Conservation (phyloP, 2,113 vertebrate genomes). For the Thunnus thynnus region DNA sequence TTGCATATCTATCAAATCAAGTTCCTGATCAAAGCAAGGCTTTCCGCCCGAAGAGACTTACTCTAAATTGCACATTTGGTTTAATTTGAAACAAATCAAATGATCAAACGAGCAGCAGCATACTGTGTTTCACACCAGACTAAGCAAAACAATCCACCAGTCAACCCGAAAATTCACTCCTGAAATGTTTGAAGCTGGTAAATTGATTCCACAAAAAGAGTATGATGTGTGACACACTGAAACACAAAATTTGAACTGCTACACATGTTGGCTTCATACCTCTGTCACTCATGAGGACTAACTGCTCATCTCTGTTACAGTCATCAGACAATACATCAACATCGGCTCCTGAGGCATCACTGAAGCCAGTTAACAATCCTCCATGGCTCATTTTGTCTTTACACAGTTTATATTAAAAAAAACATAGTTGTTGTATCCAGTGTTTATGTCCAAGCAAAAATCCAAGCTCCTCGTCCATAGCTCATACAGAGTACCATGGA, state of each 20-base stretch:
- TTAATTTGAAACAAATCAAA: constrained; percentile 21
- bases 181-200: neutral
- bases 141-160: constrained; percentile 23
- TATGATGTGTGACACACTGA: neutral
- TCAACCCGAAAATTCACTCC: constrained; percentile 34
- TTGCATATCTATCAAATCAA: constrained; percentile 6
- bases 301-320: no score
- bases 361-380: neutral
- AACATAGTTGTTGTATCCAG: neutral
- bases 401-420: neutral
- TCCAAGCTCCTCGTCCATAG: no score
- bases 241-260: neutral
- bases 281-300: no score
- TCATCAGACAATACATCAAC: neutral
- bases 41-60: neutral
- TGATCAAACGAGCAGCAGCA: constrained; percentile 30
- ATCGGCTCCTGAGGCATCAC: neutral
- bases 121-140: constrained; percentile 31
- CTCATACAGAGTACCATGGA: no score
- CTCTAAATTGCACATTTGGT: constrained; percentile 19
- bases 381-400: neutral
- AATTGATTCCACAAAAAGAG: constrained; percentile 9
- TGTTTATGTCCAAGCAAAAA: neutral
- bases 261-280: neutral
- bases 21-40: constrained; percentile 21